These are phyloP conservation scores for Pandemis cinnamomeana DNA, from an alignment of 2,888 invertebrate genomes.

Conservation along the genomic window DNA sequence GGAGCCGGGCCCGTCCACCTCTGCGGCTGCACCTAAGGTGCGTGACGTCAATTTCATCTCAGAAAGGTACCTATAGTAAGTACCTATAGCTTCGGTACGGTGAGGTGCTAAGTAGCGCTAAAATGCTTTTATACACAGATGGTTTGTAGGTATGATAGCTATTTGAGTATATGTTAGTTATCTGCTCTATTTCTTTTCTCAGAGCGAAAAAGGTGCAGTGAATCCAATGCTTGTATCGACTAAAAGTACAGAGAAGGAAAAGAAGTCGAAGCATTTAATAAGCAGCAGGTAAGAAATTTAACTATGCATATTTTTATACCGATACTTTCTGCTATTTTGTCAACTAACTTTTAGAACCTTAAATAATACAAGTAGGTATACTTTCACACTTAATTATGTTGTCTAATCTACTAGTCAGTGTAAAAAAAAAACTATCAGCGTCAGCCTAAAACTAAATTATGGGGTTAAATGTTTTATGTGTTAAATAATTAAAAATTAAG, in stretches of 20 bases:
- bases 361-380: not conserved
- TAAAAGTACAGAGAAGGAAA: constrained; percentile 59
- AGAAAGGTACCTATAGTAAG: not conserved
- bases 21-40: constrained; percentile 17
- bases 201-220: constrained; percentile 45
- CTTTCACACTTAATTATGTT: not conserved
- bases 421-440: too few species aligned
- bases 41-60: not conserved
- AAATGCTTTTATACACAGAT: not conserved
- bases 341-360: not conserved
- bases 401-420: too few species aligned
- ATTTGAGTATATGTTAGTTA: not conserved
- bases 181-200: not conserved
- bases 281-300: constrained; percentile 59
- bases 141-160: not conserved
- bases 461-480: not conserved
- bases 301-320: not conserved
- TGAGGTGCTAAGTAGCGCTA: not conserved
- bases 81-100: too few species aligned
- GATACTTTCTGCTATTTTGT: not conserved
- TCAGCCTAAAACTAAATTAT: not conserved
- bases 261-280: constrained; percentile 55
- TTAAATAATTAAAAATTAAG: not conserved
- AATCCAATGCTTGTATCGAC: constrained; percentile 46
- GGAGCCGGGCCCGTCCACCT: constrained; percentile 45